Conservation (phyloP, 2,888 invertebrate species). For the Trachelus stipa region DNA sequence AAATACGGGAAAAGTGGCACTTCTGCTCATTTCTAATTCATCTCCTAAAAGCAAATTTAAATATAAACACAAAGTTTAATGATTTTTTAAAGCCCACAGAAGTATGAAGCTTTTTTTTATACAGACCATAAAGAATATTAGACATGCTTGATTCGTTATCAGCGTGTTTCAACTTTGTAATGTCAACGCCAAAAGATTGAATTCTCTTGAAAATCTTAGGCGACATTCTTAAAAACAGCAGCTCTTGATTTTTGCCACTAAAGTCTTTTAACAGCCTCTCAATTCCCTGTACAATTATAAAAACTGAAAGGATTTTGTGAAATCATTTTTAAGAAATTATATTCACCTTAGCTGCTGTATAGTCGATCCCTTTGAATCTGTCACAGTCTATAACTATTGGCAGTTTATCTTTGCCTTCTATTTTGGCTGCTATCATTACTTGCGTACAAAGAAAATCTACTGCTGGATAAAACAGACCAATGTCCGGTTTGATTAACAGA, state of each 20-base stretch:
- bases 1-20: constrained; percentile 32
- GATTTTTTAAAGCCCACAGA: neutral
- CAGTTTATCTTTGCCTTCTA: constrained; percentile 64
- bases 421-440: constrained; percentile 68
- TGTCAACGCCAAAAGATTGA: constrained; percentile 47
- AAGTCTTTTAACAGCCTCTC: constrained; percentile 71
- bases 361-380: constrained; percentile 76
- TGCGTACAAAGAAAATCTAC: constrained; percentile 74
- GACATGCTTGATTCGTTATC: constrained; percentile 43
- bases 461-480: constrained; percentile 79
- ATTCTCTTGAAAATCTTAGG: constrained; percentile 27
- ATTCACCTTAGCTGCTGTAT: constrained; percentile 73
- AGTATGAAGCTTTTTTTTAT: constrained; percentile 1
- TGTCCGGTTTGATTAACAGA: constrained; percentile 73
- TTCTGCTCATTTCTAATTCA: constrained; percentile 32
- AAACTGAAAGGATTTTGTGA: constrained; percentile 14
- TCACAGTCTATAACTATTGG: constrained; percentile 76
- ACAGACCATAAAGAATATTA: constrained; percentile 34
- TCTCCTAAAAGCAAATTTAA: constrained; percentile 7
- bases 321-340: constrained; percentile 14
- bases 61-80: constrained; percentile 6
- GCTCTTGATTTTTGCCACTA: constrained; percentile 66
- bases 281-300: constrained; percentile 68
- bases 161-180: constrained; percentile 45
- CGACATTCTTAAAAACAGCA: constrained; percentile 65